Base-by-base conservation (phyloP, 1,140 invertebrate genomes). In the Drosophila ananassae region DNA sequence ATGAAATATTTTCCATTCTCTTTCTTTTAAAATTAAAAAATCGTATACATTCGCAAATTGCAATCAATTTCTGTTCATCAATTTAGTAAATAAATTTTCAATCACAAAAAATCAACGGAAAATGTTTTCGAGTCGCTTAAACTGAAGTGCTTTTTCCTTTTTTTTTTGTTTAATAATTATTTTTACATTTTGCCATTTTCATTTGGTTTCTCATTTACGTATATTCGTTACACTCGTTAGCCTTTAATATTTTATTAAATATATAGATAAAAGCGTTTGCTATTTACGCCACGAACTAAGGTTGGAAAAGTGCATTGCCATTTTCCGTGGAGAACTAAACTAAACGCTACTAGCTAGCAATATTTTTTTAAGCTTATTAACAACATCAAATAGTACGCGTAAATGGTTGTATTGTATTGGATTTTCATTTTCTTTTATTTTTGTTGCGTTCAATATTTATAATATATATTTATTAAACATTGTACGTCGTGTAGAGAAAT, bases 1-100 rank as follows among this genome's bases (percentile, higher is more conserved):
- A 77, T 84, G 84, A 84, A 87, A 77, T 87, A 83, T 77, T 64
- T 64, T 73, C 47, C 61, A 60, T 2, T 44, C 13, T 44, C 41
- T 17, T 8, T 44, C 34, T 3, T 66, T 81, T 79, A 77, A 89
- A 89, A 89, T 78, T 80, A 78, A 89, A 89, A 84, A 89, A 89
- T 89, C 84, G 84, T 89, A 89, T 89, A 89, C 84, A 89, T 89
- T 84, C 77, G 73, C 84, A 84, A 89, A 89, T 89, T 89, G 84
- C 77, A 89, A 85, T 85, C 63, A 89, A 73, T 87, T 87, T 82
- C 66, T 37, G 46, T 73, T 78, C 59, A 78, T 79, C 51, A 82
- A 79, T 82, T 78, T 83, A 81, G 62, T 79, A 89, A 89, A 89
- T 72, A 52, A 87, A 63, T 90, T 81, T 74, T 90, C 87, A 89